A percentile compares a stretch with the other conserved stretches of the same genome.
These are phyloP conservation scores for Tauraco erythrolophus DNA, from an alignment of 2,113 vertebrate genomes.

Conservation along the genomic window DNA sequence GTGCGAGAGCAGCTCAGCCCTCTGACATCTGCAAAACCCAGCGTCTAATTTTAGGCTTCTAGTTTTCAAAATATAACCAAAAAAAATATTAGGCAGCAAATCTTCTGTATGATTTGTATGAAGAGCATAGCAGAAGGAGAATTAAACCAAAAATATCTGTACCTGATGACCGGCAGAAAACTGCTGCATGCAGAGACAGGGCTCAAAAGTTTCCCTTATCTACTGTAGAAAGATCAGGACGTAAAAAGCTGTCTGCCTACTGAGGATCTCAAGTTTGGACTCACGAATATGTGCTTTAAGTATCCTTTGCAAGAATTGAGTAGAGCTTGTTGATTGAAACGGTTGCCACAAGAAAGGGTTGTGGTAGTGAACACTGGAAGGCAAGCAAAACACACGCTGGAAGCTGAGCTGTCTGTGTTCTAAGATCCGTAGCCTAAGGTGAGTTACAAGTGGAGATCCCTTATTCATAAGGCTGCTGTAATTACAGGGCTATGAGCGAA, in stretches of 20 bases:
- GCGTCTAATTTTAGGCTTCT: neutral
- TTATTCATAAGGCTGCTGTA: neutral
- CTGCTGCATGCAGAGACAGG: neutral
- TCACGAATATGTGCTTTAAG: neutral
- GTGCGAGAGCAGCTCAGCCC: accelerated
- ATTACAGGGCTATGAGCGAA: neutral
- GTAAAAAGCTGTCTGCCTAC: neutral
- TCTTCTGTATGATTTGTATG: neutral
- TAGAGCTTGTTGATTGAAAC: neutral
- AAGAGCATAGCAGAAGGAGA: neutral
- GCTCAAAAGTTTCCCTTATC: neutral
- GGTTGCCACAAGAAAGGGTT: neutral
- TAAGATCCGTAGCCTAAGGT: conserved; percentile 20
- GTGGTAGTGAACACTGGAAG: accelerated
- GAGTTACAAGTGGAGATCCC: neutral
- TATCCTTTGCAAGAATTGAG: neutral
- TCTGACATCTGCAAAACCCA: neutral
- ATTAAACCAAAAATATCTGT: neutral
- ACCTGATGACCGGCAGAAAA: neutral
- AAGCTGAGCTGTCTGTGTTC: neutral
- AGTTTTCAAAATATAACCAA: neutral
- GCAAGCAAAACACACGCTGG: neutral
- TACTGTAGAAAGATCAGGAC: neutral
- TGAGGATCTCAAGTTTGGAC: neutral
- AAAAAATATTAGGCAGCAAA: neutral